These are phyloP conservation scores for Syngnathus typhle DNA, from an alignment of 2,113 vertebrate genomes.

Conservation along the genomic window DNA sequence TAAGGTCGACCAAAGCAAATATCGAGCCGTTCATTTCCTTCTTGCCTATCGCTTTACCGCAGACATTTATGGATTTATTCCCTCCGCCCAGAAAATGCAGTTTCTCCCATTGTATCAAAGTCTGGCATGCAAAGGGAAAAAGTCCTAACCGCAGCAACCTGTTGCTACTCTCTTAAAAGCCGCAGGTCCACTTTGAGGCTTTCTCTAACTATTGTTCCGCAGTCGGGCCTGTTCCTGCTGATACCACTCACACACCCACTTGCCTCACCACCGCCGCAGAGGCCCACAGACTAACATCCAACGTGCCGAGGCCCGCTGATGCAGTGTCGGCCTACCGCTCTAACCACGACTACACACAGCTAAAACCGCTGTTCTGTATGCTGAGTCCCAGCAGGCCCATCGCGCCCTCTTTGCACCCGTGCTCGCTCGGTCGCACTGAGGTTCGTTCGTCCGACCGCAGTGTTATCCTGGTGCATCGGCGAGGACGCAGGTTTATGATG, in stretches of 20 bases:
- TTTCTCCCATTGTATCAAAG: conserved; percentile 14
- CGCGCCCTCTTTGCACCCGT: conserved; percentile 42
- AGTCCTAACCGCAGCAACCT: conserved; percentile 38
- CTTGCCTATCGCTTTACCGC: conserved; percentile 34
- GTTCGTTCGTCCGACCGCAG: conserved; percentile 57
- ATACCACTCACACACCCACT: conserved; percentile 46
- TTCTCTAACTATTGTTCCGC: conserved; percentile 26
- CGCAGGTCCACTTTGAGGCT: conserved; percentile 37
- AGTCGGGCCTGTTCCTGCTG: conserved; percentile 29
- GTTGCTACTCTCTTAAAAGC: conserved; percentile 39
- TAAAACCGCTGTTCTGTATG: conserved; percentile 53
- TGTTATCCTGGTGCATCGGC: conserved; percentile 63
- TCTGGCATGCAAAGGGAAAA: conserved; percentile 6
- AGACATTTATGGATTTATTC: conserved; percentile 18
- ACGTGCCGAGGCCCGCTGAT: conserved; percentile 43
- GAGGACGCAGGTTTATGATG: conserved; percentile 75
- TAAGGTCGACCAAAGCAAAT: conserved; percentile 34
- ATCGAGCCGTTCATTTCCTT: conserved; percentile 36
- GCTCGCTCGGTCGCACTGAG: conserved; percentile 31
- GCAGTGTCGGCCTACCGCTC: conserved; percentile 54
- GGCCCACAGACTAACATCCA: conserved; percentile 48
- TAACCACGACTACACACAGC: conserved; percentile 63
- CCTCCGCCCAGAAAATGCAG: conserved; percentile 7
- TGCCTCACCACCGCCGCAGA: conserved; percentile 40
- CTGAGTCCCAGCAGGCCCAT: conserved; percentile 53